Evolutionary conservation across 1,140 invertebrate species (phyloP).

Genomic region (Drosophila navojoa): DNA sequence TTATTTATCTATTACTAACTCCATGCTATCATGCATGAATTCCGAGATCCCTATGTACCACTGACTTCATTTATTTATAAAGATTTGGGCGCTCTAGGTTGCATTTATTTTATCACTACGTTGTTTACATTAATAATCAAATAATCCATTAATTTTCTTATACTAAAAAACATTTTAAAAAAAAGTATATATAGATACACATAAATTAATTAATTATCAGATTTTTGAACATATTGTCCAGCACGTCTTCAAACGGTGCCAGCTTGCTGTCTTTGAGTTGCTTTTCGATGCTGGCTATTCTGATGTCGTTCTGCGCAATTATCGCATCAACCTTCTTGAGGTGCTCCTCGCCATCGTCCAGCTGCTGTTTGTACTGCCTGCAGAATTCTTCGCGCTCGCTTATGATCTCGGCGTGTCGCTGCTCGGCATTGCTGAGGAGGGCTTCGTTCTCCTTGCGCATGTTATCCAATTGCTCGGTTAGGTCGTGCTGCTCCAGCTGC

Average conservation of each 20-base stretch:
- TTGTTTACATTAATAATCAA: neutral
- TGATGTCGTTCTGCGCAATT: neutral
- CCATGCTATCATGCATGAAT: too few relatives aligned
- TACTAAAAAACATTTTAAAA: neutral
- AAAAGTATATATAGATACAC: neutral
- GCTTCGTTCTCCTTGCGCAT: conserved; percentile 31
- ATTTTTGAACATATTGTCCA: neutral
- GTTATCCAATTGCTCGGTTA: neutral
- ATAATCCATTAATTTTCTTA: neutral
- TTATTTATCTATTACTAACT: neutral
- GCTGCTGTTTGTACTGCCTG: conserved; percentile 25
- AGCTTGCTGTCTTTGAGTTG: neutral
- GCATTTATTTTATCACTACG: too few relatives aligned
- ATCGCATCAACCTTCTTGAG: conserved; percentile 23
- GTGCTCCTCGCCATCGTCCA: conserved; percentile 29
- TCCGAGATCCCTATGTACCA: too few relatives aligned
- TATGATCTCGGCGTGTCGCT: conserved; percentile 35
- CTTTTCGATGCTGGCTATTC: conserved; percentile 14
- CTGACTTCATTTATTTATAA: too few relatives aligned
- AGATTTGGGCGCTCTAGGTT: too few relatives aligned
- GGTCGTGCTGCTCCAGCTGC: neutral
- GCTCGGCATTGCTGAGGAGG: conserved; percentile 39
- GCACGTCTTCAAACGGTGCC: conserved; percentile 10
- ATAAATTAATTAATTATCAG: neutral
- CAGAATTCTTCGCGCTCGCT: conserved; percentile 16